A percentile compares a stretch with the other conserved stretches of the same genome.
Evolutionary conservation across 2,113 vertebrate genomes (phyloP).

Genomic region (Lepus timidus): DNA sequence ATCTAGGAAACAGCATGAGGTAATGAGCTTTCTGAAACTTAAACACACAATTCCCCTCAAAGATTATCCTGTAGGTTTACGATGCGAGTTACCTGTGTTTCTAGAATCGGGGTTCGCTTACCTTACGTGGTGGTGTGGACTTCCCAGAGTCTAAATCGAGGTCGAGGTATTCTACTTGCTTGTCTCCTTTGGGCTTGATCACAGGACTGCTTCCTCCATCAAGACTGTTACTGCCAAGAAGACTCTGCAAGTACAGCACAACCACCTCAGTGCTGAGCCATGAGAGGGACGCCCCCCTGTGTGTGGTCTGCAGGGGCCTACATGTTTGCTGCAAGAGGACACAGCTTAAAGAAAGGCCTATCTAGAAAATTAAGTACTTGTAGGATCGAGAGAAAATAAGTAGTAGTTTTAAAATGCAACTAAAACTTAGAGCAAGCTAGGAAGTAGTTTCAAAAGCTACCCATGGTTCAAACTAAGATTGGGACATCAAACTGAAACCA

Average conservation of each 20-base stretch:
- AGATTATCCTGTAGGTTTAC: not conserved
- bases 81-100: not conserved
- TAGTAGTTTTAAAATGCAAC: conserved; percentile 12
- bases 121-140: conserved; percentile 97
- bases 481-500: not conserved
- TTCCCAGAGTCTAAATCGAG: conserved; percentile 96
- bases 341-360: conserved; percentile 29
- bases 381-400: not conserved
- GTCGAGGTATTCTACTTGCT: conserved; percentile 98
- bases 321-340: conserved; percentile 16
- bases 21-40: not conserved
- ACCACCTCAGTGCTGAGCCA: not conserved
- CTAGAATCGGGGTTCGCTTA: conserved; percentile 72
- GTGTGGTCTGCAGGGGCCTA: not conserved
- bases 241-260: conserved; percentile 85
- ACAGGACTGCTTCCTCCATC: conserved; percentile 96
- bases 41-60: not conserved
- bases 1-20: conserved; percentile 12
- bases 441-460: conserved; percentile 19
- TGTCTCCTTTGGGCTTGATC: conserved; percentile 97
- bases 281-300: not conserved
- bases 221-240: conserved; percentile 90
- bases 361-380: conserved; percentile 59
- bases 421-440: conserved; percentile 6
- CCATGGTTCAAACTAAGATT: not conserved